Conservation (phyloP, 2,113 vertebrate species). For the Ochotona princeps region DNA sequence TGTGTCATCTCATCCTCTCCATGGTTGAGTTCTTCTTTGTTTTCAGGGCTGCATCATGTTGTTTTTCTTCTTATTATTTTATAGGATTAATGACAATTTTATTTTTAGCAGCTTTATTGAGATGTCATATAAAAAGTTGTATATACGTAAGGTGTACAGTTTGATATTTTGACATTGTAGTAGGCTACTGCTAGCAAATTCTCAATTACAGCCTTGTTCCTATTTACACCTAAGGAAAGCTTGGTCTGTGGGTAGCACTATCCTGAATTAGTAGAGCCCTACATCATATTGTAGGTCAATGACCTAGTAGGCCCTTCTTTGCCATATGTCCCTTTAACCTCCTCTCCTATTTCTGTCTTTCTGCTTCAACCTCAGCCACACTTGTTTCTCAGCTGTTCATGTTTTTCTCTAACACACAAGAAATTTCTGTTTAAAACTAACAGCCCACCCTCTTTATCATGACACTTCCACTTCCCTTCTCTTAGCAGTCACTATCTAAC, state of each 20-base stretch:
- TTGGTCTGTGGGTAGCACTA: neutral
- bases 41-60: neutral
- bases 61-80: neutral
- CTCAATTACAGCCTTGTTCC: neutral
- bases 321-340: neutral
- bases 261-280: neutral
- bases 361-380: neutral
- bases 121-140: neutral
- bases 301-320: neutral
- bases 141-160: neutral
- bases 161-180: neutral
- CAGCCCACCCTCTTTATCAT: neutral
- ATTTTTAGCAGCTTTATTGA: neutral
- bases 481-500: neutral
- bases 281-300: neutral
- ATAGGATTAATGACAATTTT: neutral
- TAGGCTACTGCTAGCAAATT: neutral
- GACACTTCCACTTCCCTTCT: neutral
- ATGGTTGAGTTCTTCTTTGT: neutral
- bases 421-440: constrained; percentile 7
- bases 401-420: neutral
- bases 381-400: neutral
- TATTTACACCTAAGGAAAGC: neutral
- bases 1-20: too few relatives aligned
- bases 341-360: neutral